Evolutionary conservation across 2,888 invertebrate species (phyloP).

Genomic region (Microctonus hyperodae): DNA sequence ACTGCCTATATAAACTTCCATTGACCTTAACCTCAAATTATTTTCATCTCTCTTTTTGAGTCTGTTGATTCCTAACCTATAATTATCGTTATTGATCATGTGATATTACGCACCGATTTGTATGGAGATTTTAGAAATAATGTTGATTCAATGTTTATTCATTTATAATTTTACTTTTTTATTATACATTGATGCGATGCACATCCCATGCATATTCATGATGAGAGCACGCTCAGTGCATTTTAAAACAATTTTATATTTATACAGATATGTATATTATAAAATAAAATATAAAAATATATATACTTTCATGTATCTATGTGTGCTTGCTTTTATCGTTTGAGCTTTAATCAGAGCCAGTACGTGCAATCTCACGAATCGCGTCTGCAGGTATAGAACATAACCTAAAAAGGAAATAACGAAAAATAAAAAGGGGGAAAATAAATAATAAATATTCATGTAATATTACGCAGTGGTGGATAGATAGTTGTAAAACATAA

Average conservation of each 20-base stretch:
- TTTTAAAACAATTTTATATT: slow-evolving; percentile 15
- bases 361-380: slow-evolving; percentile 4
- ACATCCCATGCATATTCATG: slow-evolving; percentile 7
- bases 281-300: neutral
- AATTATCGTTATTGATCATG: too few species aligned
- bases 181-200: neutral
- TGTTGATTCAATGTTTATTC: too few species aligned
- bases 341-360: slow-evolving; percentile 4
- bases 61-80: too few species aligned
- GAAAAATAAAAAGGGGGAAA: too few species aligned
- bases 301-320: neutral
- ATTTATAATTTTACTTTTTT: too few species aligned
- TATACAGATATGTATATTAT: neutral
- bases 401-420: too few species aligned
- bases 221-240: slow-evolving; percentile 4
- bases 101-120: too few species aligned
- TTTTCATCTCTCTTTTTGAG: too few species aligned
- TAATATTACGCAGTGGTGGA: neutral
- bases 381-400: neutral
- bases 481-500: neutral
- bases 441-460: neutral
- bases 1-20: neutral
- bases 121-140: too few species aligned
- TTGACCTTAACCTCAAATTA: neutral
- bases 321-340: slow-evolving; percentile 10